Conservation (phyloP, 2,113 vertebrate genomes). For the Corythaeola cristata region DNA sequence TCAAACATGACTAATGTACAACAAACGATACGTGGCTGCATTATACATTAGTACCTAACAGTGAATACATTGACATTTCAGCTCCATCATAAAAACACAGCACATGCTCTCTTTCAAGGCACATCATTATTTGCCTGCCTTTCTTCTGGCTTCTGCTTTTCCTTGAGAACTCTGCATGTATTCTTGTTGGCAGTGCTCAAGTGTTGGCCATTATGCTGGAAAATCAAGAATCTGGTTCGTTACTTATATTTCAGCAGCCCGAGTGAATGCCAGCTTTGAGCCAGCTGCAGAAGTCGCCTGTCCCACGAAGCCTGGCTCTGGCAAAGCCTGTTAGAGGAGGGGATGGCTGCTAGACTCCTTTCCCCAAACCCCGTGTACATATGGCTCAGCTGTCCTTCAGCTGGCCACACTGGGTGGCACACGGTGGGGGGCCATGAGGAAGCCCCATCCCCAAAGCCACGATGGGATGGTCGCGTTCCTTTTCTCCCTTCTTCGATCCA, state of each 20-base stretch:
- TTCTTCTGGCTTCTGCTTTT: background rate
- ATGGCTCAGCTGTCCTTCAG: background rate
- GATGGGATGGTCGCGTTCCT: fast-evolving
- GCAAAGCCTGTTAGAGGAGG: background rate
- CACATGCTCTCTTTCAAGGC: conserved; percentile 13
- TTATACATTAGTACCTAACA: conserved; percentile 24
- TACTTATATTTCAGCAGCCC: conserved; percentile 4
- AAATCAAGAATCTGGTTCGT: conserved; percentile 13
- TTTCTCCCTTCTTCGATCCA: background rate
- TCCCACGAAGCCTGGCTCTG: background rate
- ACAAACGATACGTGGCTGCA: background rate
- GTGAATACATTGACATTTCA: conserved; percentile 52
- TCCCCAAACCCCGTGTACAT: background rate
- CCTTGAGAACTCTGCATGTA: background rate
- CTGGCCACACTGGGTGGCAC: background rate
- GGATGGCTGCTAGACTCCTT: background rate
- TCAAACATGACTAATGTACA: conserved; percentile 49
- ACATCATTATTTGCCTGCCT: background rate
- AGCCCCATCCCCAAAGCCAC: background rate
- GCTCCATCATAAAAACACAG: background rate
- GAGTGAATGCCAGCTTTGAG: background rate
- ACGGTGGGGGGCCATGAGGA: background rate
- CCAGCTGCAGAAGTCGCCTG: background rate
- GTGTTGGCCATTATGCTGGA: background rate
- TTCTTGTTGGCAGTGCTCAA: background rate